These are phyloP conservation scores for Orientallactaga bullata DNA, from an alignment of 2,113 vertebrate genomes.

Conservation along the genomic window DNA sequence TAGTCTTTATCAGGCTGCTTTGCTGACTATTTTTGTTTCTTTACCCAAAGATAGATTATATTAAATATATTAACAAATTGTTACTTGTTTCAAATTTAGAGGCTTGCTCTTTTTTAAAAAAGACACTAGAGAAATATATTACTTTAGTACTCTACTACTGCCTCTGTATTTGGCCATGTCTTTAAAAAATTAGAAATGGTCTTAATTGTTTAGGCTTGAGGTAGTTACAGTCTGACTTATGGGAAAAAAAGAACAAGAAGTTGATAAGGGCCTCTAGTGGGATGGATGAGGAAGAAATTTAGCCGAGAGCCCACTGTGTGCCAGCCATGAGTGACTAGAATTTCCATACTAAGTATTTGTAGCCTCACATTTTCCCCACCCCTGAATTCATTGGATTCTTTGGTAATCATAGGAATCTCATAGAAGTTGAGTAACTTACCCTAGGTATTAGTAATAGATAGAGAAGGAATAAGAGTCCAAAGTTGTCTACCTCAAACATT, in stretches of 20 bases:
- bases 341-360: not conserved
- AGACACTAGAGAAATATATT: not conserved
- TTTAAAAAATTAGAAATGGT: not conserved
- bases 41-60: not conserved
- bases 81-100: conserved; percentile 31
- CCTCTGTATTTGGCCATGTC: not conserved
- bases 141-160: not conserved
- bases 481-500: not conserved
- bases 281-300: not conserved
- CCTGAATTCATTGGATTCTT: not conserved
- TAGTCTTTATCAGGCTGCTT: not conserved
- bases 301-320: no score
- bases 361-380: no score
- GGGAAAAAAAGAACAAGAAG: not conserved
- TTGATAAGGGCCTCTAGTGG: not conserved
- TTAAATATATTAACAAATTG: not conserved
- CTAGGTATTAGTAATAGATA: not conserved
- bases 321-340: not conserved
- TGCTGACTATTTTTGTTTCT: not conserved
- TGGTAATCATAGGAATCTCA: not conserved
- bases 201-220: not conserved
- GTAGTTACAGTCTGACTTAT: not conserved
- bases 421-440: not conserved
- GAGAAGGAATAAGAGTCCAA: not conserved
- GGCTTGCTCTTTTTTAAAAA: not conserved